These are phyloP conservation scores for Gopherus evgoodei DNA, from an alignment of 2,113 vertebrate species.

Conservation along the genomic window DNA sequence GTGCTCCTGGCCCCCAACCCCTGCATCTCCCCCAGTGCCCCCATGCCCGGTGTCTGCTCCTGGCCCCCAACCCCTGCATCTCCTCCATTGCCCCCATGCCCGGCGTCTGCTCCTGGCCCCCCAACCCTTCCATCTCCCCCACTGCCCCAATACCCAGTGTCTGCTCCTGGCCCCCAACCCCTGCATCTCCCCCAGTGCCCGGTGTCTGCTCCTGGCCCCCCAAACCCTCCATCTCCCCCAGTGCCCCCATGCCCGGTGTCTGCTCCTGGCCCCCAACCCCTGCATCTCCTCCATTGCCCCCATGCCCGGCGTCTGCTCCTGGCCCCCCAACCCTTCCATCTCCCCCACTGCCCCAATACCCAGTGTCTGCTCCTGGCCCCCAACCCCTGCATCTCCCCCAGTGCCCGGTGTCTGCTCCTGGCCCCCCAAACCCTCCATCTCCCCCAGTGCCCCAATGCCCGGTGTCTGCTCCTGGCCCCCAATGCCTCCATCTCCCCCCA, in stretches of 20 bases:
- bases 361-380: not conserved
- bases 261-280: no score
- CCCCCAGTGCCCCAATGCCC: not conserved
- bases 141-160: not conserved
- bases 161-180: no score
- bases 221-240: not conserved
- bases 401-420: no score
- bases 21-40: not conserved
- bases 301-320: rapidly evolving
- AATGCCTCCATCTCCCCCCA: no score
- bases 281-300: not conserved
- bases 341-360: not conserved
- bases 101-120: no score
- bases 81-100: not conserved
- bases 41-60: not conserved
- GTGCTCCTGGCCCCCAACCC: no score
- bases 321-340: no score
- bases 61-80: not conserved
- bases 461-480: no score
- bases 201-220: not conserved
- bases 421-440: no score
- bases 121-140: no score
- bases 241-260: no score
- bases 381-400: no score
- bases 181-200: not conserved